phyloP scores from a whole-genome alignment of 2,797 vertebrate species.

The Selene dorsalis region DNA sequence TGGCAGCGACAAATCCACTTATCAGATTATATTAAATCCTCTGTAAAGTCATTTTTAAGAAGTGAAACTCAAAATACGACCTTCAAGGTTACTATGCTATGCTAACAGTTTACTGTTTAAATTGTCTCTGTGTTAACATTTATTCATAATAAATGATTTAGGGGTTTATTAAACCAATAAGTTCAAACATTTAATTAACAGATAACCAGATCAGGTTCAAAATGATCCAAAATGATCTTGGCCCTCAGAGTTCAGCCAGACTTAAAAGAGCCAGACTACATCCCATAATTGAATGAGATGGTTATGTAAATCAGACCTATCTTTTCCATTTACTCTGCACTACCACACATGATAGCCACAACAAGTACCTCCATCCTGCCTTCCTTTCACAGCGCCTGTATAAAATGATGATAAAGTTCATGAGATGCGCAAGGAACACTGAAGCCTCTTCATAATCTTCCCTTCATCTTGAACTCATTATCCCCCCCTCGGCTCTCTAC shows the following conservation, averaged over 20 bases:
- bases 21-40: background rate
- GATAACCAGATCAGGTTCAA: background rate
- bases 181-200: background rate
- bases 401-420: conserved; percentile 33
- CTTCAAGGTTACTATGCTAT: background rate
- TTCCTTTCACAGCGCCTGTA: conserved; percentile 18
- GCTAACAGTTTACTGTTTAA: background rate
- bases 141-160: background rate
- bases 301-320: conserved; percentile 2
- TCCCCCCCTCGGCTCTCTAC: conserved; percentile 29
- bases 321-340: background rate
- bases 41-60: background rate
- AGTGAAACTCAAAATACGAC: background rate
- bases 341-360: conserved; percentile 30
- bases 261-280: background rate
- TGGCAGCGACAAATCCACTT: background rate
- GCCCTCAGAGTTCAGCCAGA: too few species aligned
- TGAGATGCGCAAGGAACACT: conserved; percentile 31
- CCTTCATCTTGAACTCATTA: conserved; percentile 80
- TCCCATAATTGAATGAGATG: background rate
- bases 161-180: background rate
- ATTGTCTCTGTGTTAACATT: background rate
- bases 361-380: conserved; percentile 24
- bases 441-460: conserved; percentile 45
- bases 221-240: too few species aligned